A percentile compares a stretch with the other conserved stretches of the same genome.
These are phyloP conservation scores for Doryteuthis pealeii DNA, from an alignment of 1,140 invertebrate genomes.

Conservation along the genomic window DNA sequence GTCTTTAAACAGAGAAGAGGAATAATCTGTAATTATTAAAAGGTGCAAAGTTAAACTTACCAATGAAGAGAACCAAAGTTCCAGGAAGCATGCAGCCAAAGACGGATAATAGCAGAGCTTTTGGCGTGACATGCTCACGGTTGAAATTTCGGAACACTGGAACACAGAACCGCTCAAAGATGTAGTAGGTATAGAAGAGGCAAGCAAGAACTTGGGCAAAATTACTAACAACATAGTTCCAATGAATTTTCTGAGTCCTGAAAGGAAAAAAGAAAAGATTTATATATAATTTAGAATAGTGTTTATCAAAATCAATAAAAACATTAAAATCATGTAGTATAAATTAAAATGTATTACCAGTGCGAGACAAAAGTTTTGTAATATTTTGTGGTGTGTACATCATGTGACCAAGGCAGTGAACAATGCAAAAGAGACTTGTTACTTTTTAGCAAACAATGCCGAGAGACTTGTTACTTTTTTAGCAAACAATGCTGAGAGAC, in stretches of 20 bases:
- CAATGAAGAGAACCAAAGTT: constrained; percentile 72
- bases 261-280: constrained; percentile 14
- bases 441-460: too few species aligned
- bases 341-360: too few species aligned
- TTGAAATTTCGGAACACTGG: constrained; percentile 75
- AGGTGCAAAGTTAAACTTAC: constrained; percentile 32
- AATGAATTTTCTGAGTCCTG: constrained; percentile 72
- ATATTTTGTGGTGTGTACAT: too few species aligned
- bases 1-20: too few species aligned
- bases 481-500: too few species aligned
- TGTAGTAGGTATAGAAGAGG: constrained; percentile 77
- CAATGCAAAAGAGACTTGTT: too few species aligned
- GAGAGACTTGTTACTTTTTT: too few species aligned
- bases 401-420: too few species aligned
- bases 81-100: constrained; percentile 77
- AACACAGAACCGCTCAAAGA: constrained; percentile 75
- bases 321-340: too few species aligned
- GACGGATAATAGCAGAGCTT: constrained; percentile 67
- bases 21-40: too few species aligned
- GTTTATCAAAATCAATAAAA: too few species aligned
- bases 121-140: constrained; percentile 65
- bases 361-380: too few species aligned
- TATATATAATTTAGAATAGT: neutral
- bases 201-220: constrained; percentile 75
- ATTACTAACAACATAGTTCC: constrained; percentile 73